Conservation (phyloP, 2,797 vertebrate species). For the Sardinella longiceps region DNA sequence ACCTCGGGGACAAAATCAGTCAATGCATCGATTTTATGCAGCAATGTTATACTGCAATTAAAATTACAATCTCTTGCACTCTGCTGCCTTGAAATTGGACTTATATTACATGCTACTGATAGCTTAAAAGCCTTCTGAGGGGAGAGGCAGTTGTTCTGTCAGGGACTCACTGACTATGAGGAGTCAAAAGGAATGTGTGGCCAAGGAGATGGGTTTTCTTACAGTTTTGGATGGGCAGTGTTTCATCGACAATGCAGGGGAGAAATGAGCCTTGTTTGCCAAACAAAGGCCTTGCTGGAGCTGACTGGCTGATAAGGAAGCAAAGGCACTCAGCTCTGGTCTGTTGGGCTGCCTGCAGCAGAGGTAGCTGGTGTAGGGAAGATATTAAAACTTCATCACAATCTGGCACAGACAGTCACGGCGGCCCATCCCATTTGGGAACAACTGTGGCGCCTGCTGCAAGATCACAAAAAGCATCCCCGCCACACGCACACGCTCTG, state of each 20-base stretch:
- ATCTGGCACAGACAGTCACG: slow-evolving; percentile 25
- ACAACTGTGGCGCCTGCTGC: not conserved
- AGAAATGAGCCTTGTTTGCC: slow-evolving; percentile 54
- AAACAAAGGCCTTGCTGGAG: slow-evolving; percentile 64
- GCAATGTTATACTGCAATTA: slow-evolving; percentile 24
- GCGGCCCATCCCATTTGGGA: not conserved
- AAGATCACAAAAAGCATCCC: not conserved
- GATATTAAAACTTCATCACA: slow-evolving; percentile 31
- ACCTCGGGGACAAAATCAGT: slow-evolving; percentile 23
- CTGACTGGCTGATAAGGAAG: slow-evolving; percentile 57
- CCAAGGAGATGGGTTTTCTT: not conserved
- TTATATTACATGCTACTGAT: slow-evolving; percentile 27
- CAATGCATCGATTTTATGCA: slow-evolving; percentile 12
- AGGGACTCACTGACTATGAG: not conserved
- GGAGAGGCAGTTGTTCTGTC: not conserved
- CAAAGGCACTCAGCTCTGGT: not conserved
- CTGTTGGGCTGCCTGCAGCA: slow-evolving; percentile 54
- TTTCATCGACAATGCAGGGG: slow-evolving; percentile 64
- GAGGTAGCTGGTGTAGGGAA: not conserved
- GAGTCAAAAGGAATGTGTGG: not conserved
- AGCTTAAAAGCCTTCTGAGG: not conserved
- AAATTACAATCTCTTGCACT: slow-evolving; percentile 22
- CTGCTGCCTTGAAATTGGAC: slow-evolving; percentile 6
- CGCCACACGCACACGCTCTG: not conserved
- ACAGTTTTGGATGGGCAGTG: not conserved